Evolutionary conservation across 2,797 vertebrate genomes (phyloP), one percentile per base, ranked within the genome.

Genomic region (Cossypha heuglini): DNA sequence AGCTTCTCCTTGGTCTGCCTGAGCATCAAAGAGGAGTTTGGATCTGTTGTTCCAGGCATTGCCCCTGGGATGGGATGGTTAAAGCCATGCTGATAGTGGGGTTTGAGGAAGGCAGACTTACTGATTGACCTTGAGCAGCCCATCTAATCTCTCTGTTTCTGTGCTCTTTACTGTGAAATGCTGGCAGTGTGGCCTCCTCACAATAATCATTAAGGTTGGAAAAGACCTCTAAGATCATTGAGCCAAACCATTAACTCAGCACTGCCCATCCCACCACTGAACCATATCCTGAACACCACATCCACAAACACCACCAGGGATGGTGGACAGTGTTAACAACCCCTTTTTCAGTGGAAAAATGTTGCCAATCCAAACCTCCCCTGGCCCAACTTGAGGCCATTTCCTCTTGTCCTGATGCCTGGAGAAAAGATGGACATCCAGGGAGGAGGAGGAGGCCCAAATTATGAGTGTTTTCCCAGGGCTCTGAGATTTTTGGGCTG

Each of bases 31-130:
- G 28, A 31, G 26, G 45, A 37, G 29, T 33, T 57, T 29, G 26
- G 3, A 0, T 19, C 28, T 58, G 22, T 5, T 43, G 22, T 35
- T 46, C 25, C 54, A 25, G 6, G 15, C 0, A 0, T 3, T 37
- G 31, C 12, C 4, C 48, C 33, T 1, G 2, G 26, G 26, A 4
- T 29, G 42, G 26, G 48, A 22, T 2, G 2, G 18, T 8, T 15
- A 11, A 28, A 38, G 18, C 11, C 5, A 0, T 2, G 49, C 5
- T 13, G 9, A 6, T 0, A 14, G 28, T 4, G 31, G 46, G n/a
- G 10, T 45, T 48, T 0, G 10, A 48, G 55, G 40, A 31, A 24
- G 0, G 4, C 42, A 26, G 43, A 4, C 8, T 6, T 10, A 13
- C 22, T 28, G 49, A 4, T 1, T 13, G 12, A 7, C 40, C 31